Conservation (phyloP, 2,888 invertebrate genomes). For the Cheilosia variabilis region DNA sequence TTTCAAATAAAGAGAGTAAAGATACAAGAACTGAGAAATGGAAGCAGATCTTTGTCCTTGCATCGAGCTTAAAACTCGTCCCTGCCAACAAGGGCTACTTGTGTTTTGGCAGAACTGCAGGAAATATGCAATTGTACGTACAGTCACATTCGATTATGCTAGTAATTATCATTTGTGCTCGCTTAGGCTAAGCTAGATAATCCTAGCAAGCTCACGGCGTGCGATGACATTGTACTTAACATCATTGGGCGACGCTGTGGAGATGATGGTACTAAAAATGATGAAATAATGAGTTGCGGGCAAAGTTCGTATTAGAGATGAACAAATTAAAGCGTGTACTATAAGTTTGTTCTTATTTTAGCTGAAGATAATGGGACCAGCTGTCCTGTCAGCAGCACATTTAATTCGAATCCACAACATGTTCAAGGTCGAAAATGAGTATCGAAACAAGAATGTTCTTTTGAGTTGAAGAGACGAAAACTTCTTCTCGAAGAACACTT, state of each 20-base stretch:
- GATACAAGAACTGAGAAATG: background rate
- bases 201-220: background rate
- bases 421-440: background rate
- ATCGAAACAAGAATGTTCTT: background rate
- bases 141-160: background rate
- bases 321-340: background rate
- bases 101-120: slow-evolving; percentile 8
- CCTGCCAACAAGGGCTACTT: background rate
- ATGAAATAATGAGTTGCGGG: background rate
- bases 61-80: background rate
- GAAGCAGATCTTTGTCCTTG: background rate
- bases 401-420: background rate
- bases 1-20: background rate
- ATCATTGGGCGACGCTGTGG: background rate
- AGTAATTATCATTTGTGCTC: background rate
- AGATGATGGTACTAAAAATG: background rate
- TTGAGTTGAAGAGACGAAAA: background rate
- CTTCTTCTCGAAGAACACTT: background rate
- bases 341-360: background rate
- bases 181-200: background rate
- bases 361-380: background rate
- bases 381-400: background rate
- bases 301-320: background rate
- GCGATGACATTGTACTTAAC: background rate
- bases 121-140: background rate